These are phyloP conservation scores for Clusia tigrina DNA, from an alignment of 2,888 invertebrate species.

Conservation along the genomic window DNA sequence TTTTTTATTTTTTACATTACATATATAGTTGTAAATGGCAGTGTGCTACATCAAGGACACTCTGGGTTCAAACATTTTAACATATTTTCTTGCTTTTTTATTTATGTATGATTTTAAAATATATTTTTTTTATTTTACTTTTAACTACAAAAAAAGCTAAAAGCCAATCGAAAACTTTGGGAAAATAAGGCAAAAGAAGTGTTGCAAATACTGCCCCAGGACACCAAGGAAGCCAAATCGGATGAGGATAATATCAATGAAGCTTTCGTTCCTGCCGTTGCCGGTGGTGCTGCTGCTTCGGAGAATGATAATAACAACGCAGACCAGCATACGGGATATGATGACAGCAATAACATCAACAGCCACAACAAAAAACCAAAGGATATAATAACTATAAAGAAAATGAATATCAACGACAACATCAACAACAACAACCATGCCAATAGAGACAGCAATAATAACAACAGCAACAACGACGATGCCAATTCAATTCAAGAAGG, in stretches of 20 bases:
- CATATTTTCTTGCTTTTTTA: conserved; percentile 1
- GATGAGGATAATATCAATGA: conserved; percentile 50
- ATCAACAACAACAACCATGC: conserved; percentile 20
- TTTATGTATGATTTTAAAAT: too few relatives aligned
- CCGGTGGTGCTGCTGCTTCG: conserved; percentile 28
- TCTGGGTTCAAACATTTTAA: neutral
- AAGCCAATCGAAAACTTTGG: conserved; percentile 64
- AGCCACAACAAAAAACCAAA: conserved; percentile 43
- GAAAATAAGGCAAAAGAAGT: conserved; percentile 64
- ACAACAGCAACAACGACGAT: conserved; percentile 41
- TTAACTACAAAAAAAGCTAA: conserved; percentile 50
- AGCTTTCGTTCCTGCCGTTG: conserved; percentile 29
- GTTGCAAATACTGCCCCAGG: conserved; percentile 51
- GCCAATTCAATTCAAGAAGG: conserved; percentile 36
- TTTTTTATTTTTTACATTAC: too few relatives aligned
- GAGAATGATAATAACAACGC: conserved; percentile 34
- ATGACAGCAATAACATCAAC: conserved; percentile 30
- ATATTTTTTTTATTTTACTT: conserved; percentile 15
- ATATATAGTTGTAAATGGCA: too few relatives aligned
- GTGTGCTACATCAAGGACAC: too few relatives aligned
- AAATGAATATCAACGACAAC: conserved; percentile 36
- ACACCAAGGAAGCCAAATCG: conserved; percentile 46
- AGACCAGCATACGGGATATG: conserved; percentile 33
- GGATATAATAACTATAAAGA: conserved; percentile 56
- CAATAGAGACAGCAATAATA: conserved; percentile 44